Evolutionary conservation across 2,797 vertebrate genomes (phyloP), one percentile per base, ranked within the genome.

Genomic region (Lophotriccus pileatus): DNA sequence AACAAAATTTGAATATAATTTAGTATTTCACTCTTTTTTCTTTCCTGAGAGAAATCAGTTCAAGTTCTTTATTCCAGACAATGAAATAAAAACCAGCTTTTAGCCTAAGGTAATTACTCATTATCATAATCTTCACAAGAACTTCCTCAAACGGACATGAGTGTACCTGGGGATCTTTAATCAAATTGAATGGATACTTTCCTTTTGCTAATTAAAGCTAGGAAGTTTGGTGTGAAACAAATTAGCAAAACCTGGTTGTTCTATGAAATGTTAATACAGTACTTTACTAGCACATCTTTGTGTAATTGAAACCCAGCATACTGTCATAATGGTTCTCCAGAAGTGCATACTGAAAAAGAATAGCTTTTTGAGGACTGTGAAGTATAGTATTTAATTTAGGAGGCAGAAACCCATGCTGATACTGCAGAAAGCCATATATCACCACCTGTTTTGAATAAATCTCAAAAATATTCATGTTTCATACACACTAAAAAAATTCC

Each of bases 121-220:
- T 97, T 96, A 91, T 90, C 63, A 55, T 92, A 83, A 93, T 96
- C 86, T 97, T 96, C 85, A 77, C 83, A 95, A 96, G 92, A 93
- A 90, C 93, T 87, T 97, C 81, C 92, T 96, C 90, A 96, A 92
- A 94, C 2, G 62, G 95, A 97, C 95, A 55, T 72, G 93, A 96
- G 93, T 74, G 69, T 95, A 96, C 86, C 94, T 95, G 63, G 95
- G 85, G 93, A 97, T 76, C 62, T 80, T 93, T 94, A 97, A 89
- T 97, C 92, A 97, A 89, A 64, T 73, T 91, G 84, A 97, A 96
- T 92, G 81, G 64, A 9, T 93, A 92, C 96, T 97, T 93, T 97
- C 85, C 58, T 94, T 81, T 96, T 96, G 46, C 79, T 96, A 95
- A 96, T 97, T 97, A 97, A 96, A 95, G 72, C 79, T 88, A 47